phyloP scores from a whole-genome alignment of 2,888 invertebrate species.

The Mesopsocus fuscifrons region DNA sequence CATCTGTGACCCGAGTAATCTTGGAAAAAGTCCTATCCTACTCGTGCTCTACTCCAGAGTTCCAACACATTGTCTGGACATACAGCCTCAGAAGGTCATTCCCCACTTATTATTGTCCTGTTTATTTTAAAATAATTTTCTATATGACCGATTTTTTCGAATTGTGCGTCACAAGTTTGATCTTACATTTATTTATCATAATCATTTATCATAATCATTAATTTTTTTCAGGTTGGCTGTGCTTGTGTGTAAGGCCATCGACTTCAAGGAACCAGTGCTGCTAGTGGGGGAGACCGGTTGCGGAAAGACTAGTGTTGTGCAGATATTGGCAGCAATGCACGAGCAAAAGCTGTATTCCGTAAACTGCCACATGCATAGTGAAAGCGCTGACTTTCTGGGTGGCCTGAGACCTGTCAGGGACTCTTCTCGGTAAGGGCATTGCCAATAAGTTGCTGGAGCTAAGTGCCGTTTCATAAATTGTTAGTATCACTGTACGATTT shows the following conservation, averaged over 20 bases:
- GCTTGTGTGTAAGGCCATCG: slow-evolving; percentile 58
- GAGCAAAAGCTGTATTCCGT: slow-evolving; percentile 52
- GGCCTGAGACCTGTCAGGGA: slow-evolving; percentile 76
- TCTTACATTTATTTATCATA: too few relatives aligned
- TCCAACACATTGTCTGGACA: slow-evolving; percentile 86
- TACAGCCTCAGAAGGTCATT: slow-evolving; percentile 52
- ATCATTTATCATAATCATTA: not conserved
- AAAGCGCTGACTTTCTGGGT: slow-evolving; percentile 94
- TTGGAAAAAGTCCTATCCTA: slow-evolving; percentile 42
- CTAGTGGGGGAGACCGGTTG: slow-evolving; percentile 96
- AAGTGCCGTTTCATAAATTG: too few relatives aligned
- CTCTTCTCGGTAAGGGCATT: slow-evolving; percentile 25
- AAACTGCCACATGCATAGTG: slow-evolving; percentile 98
- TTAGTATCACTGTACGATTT: too few relatives aligned
- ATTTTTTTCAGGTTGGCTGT: slow-evolving; percentile 40
- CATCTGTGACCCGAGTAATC: slow-evolving; percentile 53
- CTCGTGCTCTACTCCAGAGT: slow-evolving; percentile 28
- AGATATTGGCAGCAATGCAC: slow-evolving; percentile 56
- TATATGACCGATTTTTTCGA: too few relatives aligned
- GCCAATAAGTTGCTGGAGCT: slow-evolving; percentile 27
- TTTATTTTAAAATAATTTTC: too few relatives aligned
- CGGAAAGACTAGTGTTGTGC: slow-evolving; percentile 92
- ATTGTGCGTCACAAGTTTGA: too few relatives aligned
- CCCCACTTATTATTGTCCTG: too few relatives aligned
- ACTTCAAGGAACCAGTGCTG: slow-evolving; percentile 84